These are phyloP conservation scores for Pipa parva DNA, from an alignment of 2,113 vertebrate genomes.

Conservation along the genomic window DNA sequence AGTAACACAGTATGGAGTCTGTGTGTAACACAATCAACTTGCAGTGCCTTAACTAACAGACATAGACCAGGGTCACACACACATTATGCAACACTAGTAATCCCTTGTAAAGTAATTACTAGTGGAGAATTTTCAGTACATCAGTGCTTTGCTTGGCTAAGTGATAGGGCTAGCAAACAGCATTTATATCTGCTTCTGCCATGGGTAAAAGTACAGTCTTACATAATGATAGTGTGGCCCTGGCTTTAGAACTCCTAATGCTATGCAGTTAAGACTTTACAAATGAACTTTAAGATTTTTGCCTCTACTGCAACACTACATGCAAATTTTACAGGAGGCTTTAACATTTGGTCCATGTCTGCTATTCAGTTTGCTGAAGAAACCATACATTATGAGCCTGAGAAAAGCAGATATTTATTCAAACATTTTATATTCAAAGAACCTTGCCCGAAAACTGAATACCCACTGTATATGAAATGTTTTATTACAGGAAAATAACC, in stretches of 20 bases:
- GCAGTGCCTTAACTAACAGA: slow-evolving; percentile 65
- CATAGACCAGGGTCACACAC: too few relatives aligned
- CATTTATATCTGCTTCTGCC: too few relatives aligned
- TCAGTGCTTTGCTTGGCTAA: too few relatives aligned
- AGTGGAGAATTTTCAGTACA: too few relatives aligned
- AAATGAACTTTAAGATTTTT: slow-evolving; percentile 61
- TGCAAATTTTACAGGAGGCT: slow-evolving; percentile 62
- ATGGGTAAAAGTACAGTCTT: too few relatives aligned
- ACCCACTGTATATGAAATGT: too few relatives aligned
- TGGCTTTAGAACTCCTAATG: slow-evolving; percentile 63
- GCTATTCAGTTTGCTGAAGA: slow-evolving; percentile 64
- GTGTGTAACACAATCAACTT: slow-evolving; percentile 54
- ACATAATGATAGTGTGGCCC: too few relatives aligned
- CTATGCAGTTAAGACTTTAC: slow-evolving; percentile 65
- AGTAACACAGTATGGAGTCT: slow-evolving; percentile 70
- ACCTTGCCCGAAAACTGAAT: too few relatives aligned
- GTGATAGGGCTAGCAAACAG: too few relatives aligned
- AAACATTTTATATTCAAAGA: neutral
- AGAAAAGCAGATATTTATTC: neutral
- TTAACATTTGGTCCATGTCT: slow-evolving; percentile 68
- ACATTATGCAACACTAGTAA: too few relatives aligned
- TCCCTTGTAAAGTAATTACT: too few relatives aligned
- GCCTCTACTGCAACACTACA: slow-evolving; percentile 65
- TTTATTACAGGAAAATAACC: neutral
- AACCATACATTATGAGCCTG: slow-evolving; percentile 46